Base-by-base conservation (phyloP, 2,888 invertebrate genomes). In the Campoletis raptor region DNA sequence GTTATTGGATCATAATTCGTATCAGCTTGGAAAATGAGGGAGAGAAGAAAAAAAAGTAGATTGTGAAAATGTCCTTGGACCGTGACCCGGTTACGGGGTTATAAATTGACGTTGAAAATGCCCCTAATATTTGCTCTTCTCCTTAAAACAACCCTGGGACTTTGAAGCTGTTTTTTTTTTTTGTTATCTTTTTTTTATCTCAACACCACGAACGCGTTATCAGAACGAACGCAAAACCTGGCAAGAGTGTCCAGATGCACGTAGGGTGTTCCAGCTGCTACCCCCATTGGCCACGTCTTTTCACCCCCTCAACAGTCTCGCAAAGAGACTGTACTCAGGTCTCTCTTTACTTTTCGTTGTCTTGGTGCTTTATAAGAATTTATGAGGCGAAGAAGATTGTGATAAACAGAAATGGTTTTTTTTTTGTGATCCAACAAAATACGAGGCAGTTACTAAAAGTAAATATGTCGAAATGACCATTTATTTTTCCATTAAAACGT, bases 41-140 rank as follows among this genome's bases (percentile, higher is more conserved):
- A 24, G 10, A 57, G 24, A 74, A n/a, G 30, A 30, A 69, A 21
- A 66, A 45, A 74, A 67, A 40, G 21, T 74, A 42, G 61, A 74
- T 67, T 36, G 9, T n/a, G 40, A 57, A 52, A 80, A 24, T 24
- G 64, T 78, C 79, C 69, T 42, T 57, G 37, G 21, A 52, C 74
- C 40, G 48, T 83, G 83, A 85, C 82, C 85, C 40, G 74, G 79
- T 83, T 76, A 76, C 82, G 70, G 76, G 83, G 69, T 69, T 80
- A 76, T 76, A 73, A 76, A 85, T 83, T 79, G 70, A 83, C 69
- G 61, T 10, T 74, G 67, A 73, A 70, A 79, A 48, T 76, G 12
- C 61, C 21, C 40, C 37, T 69, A 85, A 85, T 82, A 85, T 86
- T 85, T 78, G 78, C 67, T 30, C 18, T 81, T 78, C 67, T 78